phyloP scores from a whole-genome alignment of 2,113 vertebrate species.

The Gavialis gangeticus region DNA sequence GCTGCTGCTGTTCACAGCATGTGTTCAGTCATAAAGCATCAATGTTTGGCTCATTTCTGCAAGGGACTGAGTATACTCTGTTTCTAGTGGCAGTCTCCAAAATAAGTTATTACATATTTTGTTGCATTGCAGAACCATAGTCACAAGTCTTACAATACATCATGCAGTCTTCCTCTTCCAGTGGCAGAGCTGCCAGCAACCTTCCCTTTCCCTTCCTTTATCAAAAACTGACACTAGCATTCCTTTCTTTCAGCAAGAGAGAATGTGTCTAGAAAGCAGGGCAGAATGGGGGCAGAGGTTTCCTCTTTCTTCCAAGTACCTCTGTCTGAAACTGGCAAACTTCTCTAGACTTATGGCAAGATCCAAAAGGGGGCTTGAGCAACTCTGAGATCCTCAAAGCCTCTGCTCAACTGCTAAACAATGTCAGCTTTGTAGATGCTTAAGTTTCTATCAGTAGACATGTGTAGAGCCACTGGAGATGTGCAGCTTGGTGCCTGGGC shows the following conservation, averaged over 20 bases:
- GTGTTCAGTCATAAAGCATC: background rate
- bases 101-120: background rate
- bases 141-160: background rate
- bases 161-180: background rate
- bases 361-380: no score
- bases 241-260: background rate
- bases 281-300: background rate
- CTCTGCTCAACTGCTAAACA: no score
- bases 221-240: background rate
- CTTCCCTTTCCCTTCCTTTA: background rate
- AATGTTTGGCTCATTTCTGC: background rate
- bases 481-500: no score
- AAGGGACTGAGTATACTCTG: background rate
- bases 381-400: no score
- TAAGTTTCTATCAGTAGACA: no score
- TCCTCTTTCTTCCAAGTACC: background rate
- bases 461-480: no score
- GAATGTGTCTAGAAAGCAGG: background rate
- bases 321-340: background rate
- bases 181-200: background rate
- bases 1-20: background rate
- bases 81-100: background rate
- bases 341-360: background rate
- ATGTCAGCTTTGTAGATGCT: no score
- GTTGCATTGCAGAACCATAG: background rate